Percentiles rank a stretch among this genome's conserved stretches.
Evolutionary conservation across 2,888 invertebrate genomes (phyloP).

Genomic region (Idaea aversata): DNA sequence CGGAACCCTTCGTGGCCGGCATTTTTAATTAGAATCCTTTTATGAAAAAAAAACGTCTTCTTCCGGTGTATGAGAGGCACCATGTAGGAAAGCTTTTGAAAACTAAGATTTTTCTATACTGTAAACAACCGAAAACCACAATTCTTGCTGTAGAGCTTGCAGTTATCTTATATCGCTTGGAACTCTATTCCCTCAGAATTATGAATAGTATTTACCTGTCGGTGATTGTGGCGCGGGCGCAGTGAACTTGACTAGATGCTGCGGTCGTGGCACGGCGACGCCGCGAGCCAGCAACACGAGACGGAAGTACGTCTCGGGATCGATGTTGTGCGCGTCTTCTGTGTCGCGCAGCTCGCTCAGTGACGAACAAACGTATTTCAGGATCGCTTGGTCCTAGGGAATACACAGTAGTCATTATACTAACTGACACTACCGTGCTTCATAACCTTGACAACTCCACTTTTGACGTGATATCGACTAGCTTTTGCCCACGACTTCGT

Average conservation of each 20-base stretch:
- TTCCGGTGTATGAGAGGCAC: no score
- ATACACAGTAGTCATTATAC: not conserved
- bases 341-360: slow-evolving; percentile 83
- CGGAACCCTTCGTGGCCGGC: no score
- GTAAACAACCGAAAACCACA: no score
- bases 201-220: slow-evolving; percentile 11
- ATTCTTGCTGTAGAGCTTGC: not conserved
- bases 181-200: not conserved
- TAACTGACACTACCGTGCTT: no score
- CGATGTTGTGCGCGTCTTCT: slow-evolving; percentile 85
- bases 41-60: no score
- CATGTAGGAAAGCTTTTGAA: no score
- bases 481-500: no score
- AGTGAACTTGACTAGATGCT: slow-evolving; percentile 82
- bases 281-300: slow-evolving; percentile 91
- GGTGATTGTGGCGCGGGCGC: slow-evolving; percentile 64
- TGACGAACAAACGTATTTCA: slow-evolving; percentile 87
- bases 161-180: not conserved
- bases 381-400: slow-evolving; percentile 88
- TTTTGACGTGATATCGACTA: no score
- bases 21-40: no score
- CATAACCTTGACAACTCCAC: no score
- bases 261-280: slow-evolving; percentile 91
- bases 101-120: no score
- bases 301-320: slow-evolving; percentile 95